A percentile compares a stretch with the other conserved stretches of the same genome.
Conservation (phyloP, 2,888 invertebrate species). For the Cheilosia vernalis region DNA sequence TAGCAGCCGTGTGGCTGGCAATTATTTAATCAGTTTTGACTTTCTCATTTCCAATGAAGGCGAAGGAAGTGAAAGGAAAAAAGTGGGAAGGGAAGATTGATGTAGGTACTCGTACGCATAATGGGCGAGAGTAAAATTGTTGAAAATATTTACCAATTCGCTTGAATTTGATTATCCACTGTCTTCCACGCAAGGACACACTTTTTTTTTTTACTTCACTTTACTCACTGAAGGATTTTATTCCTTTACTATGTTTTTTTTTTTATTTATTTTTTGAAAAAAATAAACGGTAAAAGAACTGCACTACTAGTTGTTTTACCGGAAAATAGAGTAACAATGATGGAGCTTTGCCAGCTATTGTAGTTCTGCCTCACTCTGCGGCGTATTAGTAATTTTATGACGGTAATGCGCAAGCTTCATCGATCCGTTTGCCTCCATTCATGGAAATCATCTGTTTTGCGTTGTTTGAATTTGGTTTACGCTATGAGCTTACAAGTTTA, state of each 20-base stretch:
- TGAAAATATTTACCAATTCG: slow-evolving; percentile 24
- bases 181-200: neutral
- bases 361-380: slow-evolving; percentile 72
- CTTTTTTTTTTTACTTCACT: slow-evolving; percentile 1
- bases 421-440: slow-evolving; percentile 67
- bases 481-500: neutral
- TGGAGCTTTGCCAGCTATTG: slow-evolving; percentile 38
- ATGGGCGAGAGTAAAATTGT: neutral
- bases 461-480: slow-evolving; percentile 29
- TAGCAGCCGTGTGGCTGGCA: slow-evolving; percentile 11
- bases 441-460: slow-evolving; percentile 38
- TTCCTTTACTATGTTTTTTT: neutral
- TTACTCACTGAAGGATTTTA: slow-evolving; percentile 22
- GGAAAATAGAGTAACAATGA: slow-evolving; percentile 67
- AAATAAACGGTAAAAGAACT: slow-evolving; percentile 18
- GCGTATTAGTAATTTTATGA: slow-evolving; percentile 64
- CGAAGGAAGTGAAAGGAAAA: neutral
- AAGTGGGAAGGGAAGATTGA: neutral
- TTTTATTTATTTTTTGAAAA: slow-evolving; percentile 17
- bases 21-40: slow-evolving; percentile 54
- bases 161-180: neutral
- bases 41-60: slow-evolving; percentile 2
- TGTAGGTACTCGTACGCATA: neutral
- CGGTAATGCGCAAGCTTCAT: slow-evolving; percentile 65
- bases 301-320: slow-evolving; percentile 67